These are phyloP conservation scores for Crypturellus tataupa DNA, from an alignment of 2,797 vertebrate genomes.

Conservation along the genomic window DNA sequence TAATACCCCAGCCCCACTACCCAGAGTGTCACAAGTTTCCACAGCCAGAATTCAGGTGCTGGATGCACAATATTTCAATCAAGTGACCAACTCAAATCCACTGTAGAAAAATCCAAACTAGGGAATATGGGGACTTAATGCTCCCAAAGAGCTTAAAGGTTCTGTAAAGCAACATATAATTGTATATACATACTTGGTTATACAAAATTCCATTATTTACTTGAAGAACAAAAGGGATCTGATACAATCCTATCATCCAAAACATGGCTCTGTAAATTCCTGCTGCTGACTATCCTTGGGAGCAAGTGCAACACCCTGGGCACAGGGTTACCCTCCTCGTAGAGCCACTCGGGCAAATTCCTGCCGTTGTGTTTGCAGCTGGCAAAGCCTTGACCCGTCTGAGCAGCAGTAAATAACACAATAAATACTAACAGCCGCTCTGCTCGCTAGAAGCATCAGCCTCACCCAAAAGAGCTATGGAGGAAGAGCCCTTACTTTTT, in stretches of 20 bases:
- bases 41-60: background rate
- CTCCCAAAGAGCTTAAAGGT: background rate
- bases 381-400: background rate
- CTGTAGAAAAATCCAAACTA: background rate
- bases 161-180: background rate
- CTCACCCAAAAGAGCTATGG: background rate
- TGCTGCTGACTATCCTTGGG: background rate
- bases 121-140: background rate
- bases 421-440: background rate
- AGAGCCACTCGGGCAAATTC: background rate
- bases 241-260: background rate
- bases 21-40: background rate
- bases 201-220: background rate
- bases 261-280: background rate
- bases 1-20: background rate
- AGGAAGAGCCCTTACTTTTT: background rate
- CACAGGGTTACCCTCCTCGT: fast-evolving
- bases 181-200: background rate
- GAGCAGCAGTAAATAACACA: background rate
- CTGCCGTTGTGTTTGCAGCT: background rate
- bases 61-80: background rate
- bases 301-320: background rate
- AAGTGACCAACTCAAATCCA: background rate
- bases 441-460: background rate
- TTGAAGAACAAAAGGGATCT: background rate